These are phyloP conservation scores for Cephus runcator DNA, from an alignment of 2,888 invertebrate genomes.

Conservation along the genomic window DNA sequence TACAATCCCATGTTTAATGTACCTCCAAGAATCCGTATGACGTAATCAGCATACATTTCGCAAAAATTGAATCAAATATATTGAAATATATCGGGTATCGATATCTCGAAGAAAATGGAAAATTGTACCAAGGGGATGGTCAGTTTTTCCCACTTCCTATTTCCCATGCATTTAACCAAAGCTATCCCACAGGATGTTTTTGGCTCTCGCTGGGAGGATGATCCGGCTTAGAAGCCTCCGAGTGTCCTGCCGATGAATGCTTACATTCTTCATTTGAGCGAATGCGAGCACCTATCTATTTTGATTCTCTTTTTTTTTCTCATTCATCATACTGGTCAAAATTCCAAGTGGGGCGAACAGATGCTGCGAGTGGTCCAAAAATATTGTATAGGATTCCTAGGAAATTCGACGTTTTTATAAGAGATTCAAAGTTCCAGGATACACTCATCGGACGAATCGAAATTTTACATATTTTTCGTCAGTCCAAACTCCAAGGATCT, in stretches of 20 bases:
- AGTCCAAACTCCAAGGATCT: neutral
- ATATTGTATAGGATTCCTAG: neutral
- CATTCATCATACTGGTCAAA: neutral
- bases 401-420: neutral
- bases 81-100: neutral
- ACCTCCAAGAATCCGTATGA: neutral
- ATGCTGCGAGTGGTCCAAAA: neutral
- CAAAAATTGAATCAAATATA: neutral
- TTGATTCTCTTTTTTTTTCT: neutral
- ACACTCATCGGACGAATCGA: neutral
- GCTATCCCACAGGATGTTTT: slow-evolving; percentile 45
- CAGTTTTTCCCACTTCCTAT: neutral
- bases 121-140: neutral
- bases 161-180: neutral
- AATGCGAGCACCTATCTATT: neutral
- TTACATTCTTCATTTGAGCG: neutral
- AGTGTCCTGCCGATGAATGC: neutral
- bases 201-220: slow-evolving; percentile 56
- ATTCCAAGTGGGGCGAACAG: neutral
- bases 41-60: neutral
- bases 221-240: slow-evolving; percentile 60
- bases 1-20: neutral
- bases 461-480: neutral
- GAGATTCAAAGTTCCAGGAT: neutral
- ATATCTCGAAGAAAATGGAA: neutral